These are phyloP conservation scores for Entomobrya multifasciata DNA, from an alignment of 2,888 invertebrate genomes.

Conservation along the genomic window DNA sequence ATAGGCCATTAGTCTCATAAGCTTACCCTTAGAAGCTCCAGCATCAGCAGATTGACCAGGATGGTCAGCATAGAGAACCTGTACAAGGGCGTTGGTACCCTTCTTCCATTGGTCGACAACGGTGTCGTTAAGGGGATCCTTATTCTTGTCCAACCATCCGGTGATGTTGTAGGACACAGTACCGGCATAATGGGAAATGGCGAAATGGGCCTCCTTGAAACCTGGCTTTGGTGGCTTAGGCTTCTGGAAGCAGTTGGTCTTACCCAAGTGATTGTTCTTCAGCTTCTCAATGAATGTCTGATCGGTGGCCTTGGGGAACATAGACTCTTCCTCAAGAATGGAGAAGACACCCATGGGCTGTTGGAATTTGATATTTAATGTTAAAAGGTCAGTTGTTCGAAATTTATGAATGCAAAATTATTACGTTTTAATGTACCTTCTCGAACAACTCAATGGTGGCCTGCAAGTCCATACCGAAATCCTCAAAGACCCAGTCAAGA, in stretches of 20 bases:
- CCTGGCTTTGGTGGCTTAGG: slow-evolving; percentile 74
- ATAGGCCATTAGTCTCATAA: slow-evolving; percentile 74
- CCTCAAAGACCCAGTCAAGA: slow-evolving; percentile 95
- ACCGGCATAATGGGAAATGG: slow-evolving; percentile 75
- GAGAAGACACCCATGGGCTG: slow-evolving; percentile 76
- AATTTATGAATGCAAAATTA: not conserved
- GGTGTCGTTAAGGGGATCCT: slow-evolving; percentile 85
- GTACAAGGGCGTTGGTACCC: slow-evolving; percentile 81
- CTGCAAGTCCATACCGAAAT: slow-evolving; percentile 98
- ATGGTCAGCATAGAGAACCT: slow-evolving; percentile 81
- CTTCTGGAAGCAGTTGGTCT: slow-evolving; percentile 73
- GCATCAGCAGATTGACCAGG: slow-evolving; percentile 77
- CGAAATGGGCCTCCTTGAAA: slow-evolving; percentile 70
- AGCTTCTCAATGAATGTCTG: slow-evolving; percentile 74
- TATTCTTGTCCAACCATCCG: slow-evolving; percentile 83
- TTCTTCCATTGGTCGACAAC: slow-evolving; percentile 83
- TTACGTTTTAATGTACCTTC: slow-evolving; percentile 85
- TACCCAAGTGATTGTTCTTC: slow-evolving; percentile 73
- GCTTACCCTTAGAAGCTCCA: slow-evolving; percentile 49
- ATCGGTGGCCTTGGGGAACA: slow-evolving; percentile 76
- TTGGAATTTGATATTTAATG: slow-evolving; percentile 7
- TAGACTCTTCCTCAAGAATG: slow-evolving; percentile 77
- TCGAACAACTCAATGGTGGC: slow-evolving; percentile 97
- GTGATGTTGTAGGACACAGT: slow-evolving; percentile 74
- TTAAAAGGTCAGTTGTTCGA: not conserved